phyloP scores from a whole-genome alignment of 2,113 vertebrate genomes.

The Gymnorhina tibicen region DNA sequence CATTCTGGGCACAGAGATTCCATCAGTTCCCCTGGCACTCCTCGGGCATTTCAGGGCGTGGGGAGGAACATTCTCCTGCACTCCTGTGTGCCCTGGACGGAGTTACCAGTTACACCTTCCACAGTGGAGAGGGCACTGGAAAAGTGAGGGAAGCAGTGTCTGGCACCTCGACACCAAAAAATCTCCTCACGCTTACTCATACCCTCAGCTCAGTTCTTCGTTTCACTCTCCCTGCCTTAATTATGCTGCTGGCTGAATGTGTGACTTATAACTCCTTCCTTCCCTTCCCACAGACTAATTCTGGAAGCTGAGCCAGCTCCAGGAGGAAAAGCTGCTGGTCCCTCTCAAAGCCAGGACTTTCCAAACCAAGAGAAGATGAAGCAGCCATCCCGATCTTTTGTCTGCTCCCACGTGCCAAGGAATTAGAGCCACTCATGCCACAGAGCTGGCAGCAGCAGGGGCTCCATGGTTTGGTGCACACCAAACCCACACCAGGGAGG shows the following conservation, averaged over 20 bases:
- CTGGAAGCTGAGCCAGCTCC: not conserved
- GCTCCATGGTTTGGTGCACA: not conserved
- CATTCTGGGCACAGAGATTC: not conserved
- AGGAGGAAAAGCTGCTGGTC: not conserved
- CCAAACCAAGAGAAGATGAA: not conserved
- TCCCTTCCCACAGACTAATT: not conserved
- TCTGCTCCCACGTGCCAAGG: not conserved
- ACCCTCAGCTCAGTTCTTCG: not conserved
- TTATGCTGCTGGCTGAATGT: not conserved
- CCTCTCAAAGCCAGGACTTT: not conserved
- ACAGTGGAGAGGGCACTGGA: not conserved
- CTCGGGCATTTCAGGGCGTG: not conserved
- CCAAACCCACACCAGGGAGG: not conserved
- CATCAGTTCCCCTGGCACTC: not conserved
- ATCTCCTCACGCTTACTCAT: not conserved
- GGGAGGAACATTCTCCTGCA: not conserved
- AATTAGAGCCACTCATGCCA: not conserved
- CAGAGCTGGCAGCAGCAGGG: not conserved
- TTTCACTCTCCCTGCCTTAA: not conserved
- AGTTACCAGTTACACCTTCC: not conserved
- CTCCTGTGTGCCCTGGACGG: not conserved
- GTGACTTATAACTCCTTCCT: not conserved
- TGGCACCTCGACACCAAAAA: not conserved
- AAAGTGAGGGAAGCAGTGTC: not conserved
- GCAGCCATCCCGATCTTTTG: not conserved